Conservation (phyloP, 2,113 vertebrate genomes). For the Galbula dea region DNA sequence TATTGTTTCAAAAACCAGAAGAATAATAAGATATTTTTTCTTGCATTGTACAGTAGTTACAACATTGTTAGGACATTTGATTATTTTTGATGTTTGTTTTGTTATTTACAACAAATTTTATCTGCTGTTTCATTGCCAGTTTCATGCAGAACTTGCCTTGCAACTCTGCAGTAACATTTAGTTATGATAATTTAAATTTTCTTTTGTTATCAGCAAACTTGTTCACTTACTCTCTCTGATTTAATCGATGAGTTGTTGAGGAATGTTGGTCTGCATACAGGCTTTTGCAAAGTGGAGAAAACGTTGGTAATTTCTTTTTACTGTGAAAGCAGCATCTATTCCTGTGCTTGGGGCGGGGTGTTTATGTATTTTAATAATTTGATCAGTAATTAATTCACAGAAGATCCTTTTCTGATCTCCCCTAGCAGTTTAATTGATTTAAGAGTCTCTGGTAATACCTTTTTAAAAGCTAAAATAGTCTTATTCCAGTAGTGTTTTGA, state of each 20-base stretch:
- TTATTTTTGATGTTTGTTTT: not conserved
- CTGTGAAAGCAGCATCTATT: not conserved
- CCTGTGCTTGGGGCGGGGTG: not conserved
- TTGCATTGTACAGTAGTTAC: not conserved
- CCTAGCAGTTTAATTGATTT: not conserved
- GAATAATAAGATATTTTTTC: not conserved
- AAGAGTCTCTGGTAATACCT: not conserved
- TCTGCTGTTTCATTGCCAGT: not conserved
- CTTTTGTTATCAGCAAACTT: not conserved
- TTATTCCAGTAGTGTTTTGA: not conserved
- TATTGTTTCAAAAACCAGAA: not conserved
- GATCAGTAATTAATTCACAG: not conserved
- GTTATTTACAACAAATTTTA: not conserved
- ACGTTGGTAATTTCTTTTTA: not conserved
- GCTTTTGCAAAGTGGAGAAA: not conserved
- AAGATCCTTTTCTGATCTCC: not conserved
- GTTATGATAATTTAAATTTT: not conserved
- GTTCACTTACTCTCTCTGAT: not conserved
- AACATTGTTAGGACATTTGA: not conserved
- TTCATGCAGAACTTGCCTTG: not conserved
- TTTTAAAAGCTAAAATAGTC: not conserved
- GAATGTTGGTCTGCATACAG: fast-evolving
- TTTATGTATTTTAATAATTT: not conserved
- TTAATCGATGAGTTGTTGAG: not conserved
- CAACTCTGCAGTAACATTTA: not conserved